Conservation (phyloP, 2,888 invertebrate species). For the Ophioninae sp. region DNA sequence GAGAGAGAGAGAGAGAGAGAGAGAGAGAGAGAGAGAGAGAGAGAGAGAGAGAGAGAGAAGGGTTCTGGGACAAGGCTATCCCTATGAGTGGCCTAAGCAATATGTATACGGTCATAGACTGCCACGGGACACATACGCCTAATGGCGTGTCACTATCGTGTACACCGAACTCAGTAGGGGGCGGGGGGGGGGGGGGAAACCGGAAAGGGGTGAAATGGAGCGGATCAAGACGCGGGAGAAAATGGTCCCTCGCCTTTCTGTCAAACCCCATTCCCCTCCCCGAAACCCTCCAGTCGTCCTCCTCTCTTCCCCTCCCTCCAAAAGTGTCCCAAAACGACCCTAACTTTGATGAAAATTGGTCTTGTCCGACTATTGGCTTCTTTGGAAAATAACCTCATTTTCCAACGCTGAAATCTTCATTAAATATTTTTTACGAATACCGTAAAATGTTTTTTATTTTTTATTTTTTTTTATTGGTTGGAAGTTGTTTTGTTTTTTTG, state of each 20-base stretch:
- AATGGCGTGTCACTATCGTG: constrained; percentile 11
- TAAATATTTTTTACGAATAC: too few species aligned
- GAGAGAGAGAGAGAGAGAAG: constrained; percentile 5
- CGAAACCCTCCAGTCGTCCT: not conserved
- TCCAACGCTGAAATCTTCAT: not conserved
- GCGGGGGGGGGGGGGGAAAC: constrained; percentile 1
- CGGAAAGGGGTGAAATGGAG: constrained; percentile 57
- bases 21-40: constrained; percentile 12
- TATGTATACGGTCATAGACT: constrained; percentile 8
- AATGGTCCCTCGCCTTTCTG: constrained; percentile 18
- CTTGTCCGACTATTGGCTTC: not conserved
- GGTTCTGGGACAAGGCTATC: constrained; percentile 7
- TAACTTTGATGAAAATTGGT: constrained; percentile 47
- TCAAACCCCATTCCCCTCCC: too few species aligned
- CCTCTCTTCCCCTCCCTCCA: not conserved
- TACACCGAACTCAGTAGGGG: constrained; percentile 13
- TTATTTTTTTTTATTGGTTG: too few species aligned
- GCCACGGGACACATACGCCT: constrained; percentile 1
- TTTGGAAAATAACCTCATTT: not conserved
- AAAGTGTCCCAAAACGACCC: not conserved
- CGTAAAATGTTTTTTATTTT: too few species aligned
- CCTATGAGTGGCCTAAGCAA: constrained; percentile 16
- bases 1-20: constrained; percentile 13
- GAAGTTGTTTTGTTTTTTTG: too few species aligned
- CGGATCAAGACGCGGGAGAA: constrained; percentile 44